A percentile compares a stretch with the other conserved stretches of the same genome.
Conservation (phyloP, 2,113 vertebrate species). For the Probosciger aterrimus region DNA sequence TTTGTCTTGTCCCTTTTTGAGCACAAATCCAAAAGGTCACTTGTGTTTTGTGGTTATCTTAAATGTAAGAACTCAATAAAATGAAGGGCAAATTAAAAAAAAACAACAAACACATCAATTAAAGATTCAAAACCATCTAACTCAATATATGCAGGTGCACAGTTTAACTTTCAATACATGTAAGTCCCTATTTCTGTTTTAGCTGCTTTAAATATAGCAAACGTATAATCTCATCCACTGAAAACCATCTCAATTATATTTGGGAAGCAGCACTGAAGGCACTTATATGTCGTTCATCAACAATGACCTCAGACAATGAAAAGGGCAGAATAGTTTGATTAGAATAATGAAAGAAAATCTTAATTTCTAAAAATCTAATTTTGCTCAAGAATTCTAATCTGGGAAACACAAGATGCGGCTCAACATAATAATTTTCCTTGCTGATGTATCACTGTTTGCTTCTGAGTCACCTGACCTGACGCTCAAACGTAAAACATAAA, state of each 20-base stretch:
- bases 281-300: not conserved
- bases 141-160: not conserved
- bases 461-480: not conserved
- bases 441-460: not conserved
- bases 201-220: not conserved
- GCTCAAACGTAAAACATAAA: slow-evolving; percentile 18
- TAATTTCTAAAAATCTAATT: not conserved
- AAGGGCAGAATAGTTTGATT: slow-evolving; percentile 25
- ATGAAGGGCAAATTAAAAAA: not conserved
- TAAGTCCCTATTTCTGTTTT: not conserved
- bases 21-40: not conserved
- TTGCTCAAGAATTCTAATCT: slow-evolving; percentile 23
- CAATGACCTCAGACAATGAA: slow-evolving; percentile 4
- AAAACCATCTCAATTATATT: slow-evolving; percentile 10
- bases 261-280: not conserved
- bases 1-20: not conserved
- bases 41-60: not conserved
- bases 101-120: not conserved
- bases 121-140: not conserved
- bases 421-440: not conserved
- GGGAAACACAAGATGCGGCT: not conserved
- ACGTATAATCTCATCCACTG: not conserved
- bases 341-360: slow-evolving; percentile 6
- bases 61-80: not conserved
- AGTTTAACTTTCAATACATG: not conserved